Evolutionary conservation across 1,140 invertebrate genomes (phyloP).

Genomic region (Tetranychus urticae): DNA sequence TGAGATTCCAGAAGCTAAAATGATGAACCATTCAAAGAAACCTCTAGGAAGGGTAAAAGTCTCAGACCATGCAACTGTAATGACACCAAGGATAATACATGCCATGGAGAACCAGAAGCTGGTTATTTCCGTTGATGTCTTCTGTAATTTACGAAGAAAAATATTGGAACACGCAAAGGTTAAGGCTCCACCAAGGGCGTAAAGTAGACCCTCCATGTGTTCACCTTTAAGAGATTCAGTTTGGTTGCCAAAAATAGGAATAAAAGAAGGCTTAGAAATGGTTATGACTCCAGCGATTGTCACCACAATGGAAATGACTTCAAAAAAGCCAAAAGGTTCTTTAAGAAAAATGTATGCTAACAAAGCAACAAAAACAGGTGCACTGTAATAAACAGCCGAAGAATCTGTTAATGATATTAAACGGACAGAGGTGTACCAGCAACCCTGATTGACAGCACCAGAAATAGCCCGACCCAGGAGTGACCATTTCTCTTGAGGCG

Average conservation of each 20-base stretch:
- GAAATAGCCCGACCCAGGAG: background rate
- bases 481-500: background rate
- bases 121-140: slow-evolving; percentile 45
- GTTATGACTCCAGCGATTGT: slow-evolving; percentile 26
- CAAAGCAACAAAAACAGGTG: slow-evolving; percentile 27
- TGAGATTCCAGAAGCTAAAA: background rate
- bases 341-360: slow-evolving; percentile 27
- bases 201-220: background rate
- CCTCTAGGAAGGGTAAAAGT: background rate
- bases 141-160: slow-evolving; percentile 39
- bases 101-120: slow-evolving; percentile 30
- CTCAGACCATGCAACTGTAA: background rate
- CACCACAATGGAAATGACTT: slow-evolving; percentile 23
- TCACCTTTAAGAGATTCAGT: background rate
- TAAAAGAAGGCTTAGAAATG: slow-evolving; percentile 16
- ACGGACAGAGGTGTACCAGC: background rate
- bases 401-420: slow-evolving; percentile 19
- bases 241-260: background rate
- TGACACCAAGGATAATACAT: background rate
- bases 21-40: background rate
- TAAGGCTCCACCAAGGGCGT: background rate
- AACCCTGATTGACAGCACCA: background rate
- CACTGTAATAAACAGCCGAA: slow-evolving; percentile 31
- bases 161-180: background rate
- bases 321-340: slow-evolving; percentile 28